Base-by-base conservation (phyloP, 1,140 invertebrate species). In the Drosophila willistoni region DNA sequence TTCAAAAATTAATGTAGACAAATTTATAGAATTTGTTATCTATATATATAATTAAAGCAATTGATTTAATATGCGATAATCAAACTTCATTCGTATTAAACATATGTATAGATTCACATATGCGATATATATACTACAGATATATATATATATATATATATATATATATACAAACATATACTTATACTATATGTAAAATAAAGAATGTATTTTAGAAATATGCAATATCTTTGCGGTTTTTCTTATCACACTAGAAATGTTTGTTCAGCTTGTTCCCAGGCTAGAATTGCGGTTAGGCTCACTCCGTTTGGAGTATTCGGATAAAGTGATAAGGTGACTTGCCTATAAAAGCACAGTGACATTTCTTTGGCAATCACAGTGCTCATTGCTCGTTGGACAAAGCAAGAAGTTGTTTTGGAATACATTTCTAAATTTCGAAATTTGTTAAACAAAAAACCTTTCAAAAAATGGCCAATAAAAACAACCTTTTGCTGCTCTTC, bases 401-500 rank as follows among this genome's bases (percentile, higher is more conserved):
- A 44, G n/a, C 44, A 22, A 22, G 44, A 51, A 51, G 17, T 51
- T 9, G 17, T 10, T 51, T 51, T 12, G 3, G 1, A 5, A 12
- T 51, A 1, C 7, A 17, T 47, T 14, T 47, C 14, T 7, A 6
- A 29, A 29, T 29, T 29, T 29, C 34, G 1, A 36, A 36, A 5
- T 36, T 12, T 10, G 9, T 36, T 36, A 10, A 12, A 3, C 2
- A 36, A 36, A n/a, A 36, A 36, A n/a, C 1, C 29, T 17, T 36
- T 13, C 13, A 14, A 33, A 42, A 7, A 41, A 92, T 92, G 91
- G 80, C 83, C 29, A 79, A 92, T 66, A 93, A 93, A 69, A 90
- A 92, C 57, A 93, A 93, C 72, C 73, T 93, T 3, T 71, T 93
- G 55, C 93, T 95, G 68, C 93, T 97, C 39, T 96, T 96, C 92